Evolutionary conservation across 2,113 vertebrate species (phyloP), one percentile per base, ranked within the genome.

Genomic region (Aepyceros melampus): DNA sequence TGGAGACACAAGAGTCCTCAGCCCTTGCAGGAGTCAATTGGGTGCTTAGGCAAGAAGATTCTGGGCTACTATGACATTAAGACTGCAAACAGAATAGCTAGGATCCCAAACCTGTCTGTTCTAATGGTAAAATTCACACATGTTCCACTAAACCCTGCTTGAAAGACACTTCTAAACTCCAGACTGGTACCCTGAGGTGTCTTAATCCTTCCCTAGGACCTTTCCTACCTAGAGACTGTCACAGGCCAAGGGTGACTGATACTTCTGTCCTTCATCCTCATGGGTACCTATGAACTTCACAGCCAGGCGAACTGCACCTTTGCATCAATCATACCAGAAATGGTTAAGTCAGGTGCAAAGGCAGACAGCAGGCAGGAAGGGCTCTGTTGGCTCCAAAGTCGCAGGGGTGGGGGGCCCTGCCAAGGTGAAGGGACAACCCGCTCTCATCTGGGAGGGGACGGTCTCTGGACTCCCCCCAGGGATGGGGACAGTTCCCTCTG

Each of bases 391-490:
- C 40, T 33, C 51, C 60, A 2, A 10, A 16, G 40, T 2, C 0
- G 43, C 49, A 53, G n/a, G 2, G 3, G 55, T 23, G 25, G 67
- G n/a, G 58, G n/a, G 27, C 4, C 31, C 43, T n/a, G 11, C 36
- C 31, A n/a, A 60, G 43, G 64, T 12, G 40, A 33, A 0, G 1
- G 5, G 16, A 7, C 0, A 1, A 56, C 23, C 7, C 2, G 14
- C 60, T 78, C 40, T 64, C 49, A 56, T 51, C 29, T 25, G 5
- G 13, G n/a, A 4, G 3, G 5, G n/a, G 7, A 11, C 4, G 0
- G 67, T 40, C 62, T 21, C 1, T 14, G 14, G 87, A 53, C 29
- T 40, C 27, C 82, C 56, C 7, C 19, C 36, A 1, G 47, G 27
- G 6, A 29, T 4, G 5, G 43, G 12, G 17, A 29, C 10, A 40